Evolutionary conservation across 1,140 invertebrate genomes (phyloP), one percentile per base, ranked within the genome.

Genomic region (Dolichoris vasculosae): DNA sequence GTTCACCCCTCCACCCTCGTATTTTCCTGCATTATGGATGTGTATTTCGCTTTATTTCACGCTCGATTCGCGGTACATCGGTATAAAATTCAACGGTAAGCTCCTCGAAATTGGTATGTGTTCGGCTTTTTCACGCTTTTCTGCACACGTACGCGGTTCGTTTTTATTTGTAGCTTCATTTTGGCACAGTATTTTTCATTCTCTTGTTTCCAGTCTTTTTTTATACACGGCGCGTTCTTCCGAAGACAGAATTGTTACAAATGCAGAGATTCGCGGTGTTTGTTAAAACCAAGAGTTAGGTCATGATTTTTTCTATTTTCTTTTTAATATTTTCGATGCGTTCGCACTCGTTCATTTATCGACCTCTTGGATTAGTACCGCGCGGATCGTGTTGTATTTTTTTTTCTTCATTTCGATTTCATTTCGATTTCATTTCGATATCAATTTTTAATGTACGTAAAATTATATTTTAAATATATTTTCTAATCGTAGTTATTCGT

Each of bases 21-120:
- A 67, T 35, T 35, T 32, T 30, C 26, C 69, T 83, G 59, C 35
- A 69, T 79, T 51, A 55, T 67, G 51, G 17, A 78, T 84, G 59
- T 84, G 59, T 43, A 38, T 79, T 84, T 71, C 48, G 43, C 76
- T 79, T 84, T 84, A 79, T 84, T 84, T 84, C 51, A 43, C 75
- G 73, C 75, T 84, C n/a, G 51, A 71, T 73, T 35, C 51, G 11
- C 46, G 32, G 75, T 9, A 43, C 17, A 55, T 78, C 59, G 73
- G n/a, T 48, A 35, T 63, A 64, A 76, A 86, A 77, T 81, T 63
- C 59, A 43, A 35, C 59, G 80, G 55, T 85, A 85, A 84, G 80
- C 73, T 81, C 15, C 67, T 63, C 75, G 26, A 35, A 63, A 85
- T 80, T 76, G 69, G 38, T 80, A 48, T 32, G 32, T 30, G 46